phyloP scores from a whole-genome alignment of 2,113 vertebrate species.

The Steatornis caripensis region DNA sequence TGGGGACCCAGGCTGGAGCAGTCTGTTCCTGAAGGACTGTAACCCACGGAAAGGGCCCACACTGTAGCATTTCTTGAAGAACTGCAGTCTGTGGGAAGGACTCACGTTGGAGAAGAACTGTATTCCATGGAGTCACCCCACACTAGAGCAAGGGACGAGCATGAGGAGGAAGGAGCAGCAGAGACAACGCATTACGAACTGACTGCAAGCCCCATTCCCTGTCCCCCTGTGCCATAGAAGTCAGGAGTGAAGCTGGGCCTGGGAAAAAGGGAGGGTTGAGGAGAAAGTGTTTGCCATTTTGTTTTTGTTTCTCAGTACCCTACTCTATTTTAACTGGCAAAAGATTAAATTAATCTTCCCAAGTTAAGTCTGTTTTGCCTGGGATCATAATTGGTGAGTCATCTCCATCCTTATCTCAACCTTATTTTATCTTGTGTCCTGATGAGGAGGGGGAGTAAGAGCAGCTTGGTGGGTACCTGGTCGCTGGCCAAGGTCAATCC shows the following conservation, averaged over 20 bases:
- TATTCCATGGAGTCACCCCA: background rate
- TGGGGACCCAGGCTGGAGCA: background rate
- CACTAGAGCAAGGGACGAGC: rapidly evolving
- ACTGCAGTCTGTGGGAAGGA: no score
- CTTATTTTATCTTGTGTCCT: background rate
- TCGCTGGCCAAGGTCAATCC: background rate
- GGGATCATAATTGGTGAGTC: background rate
- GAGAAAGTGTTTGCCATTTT: background rate
- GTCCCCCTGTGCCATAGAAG: background rate
- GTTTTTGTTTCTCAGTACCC: background rate
- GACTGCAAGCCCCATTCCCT: background rate
- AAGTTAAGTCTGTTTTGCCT: background rate
- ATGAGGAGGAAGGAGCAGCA: background rate
- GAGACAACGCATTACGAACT: background rate
- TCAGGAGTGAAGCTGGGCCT: background rate
- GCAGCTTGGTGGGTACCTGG: background rate
- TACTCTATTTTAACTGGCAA: background rate
- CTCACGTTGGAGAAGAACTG: background rate
- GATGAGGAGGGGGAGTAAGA: background rate
- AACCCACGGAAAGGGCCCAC: background rate
- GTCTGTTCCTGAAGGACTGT: background rate
- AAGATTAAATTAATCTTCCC: background rate
- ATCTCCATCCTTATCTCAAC: background rate
- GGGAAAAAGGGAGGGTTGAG: background rate
- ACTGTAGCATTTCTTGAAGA: no score